Conservation (phyloP, 2,888 invertebrate species). For the Antheraea yamamai region DNA sequence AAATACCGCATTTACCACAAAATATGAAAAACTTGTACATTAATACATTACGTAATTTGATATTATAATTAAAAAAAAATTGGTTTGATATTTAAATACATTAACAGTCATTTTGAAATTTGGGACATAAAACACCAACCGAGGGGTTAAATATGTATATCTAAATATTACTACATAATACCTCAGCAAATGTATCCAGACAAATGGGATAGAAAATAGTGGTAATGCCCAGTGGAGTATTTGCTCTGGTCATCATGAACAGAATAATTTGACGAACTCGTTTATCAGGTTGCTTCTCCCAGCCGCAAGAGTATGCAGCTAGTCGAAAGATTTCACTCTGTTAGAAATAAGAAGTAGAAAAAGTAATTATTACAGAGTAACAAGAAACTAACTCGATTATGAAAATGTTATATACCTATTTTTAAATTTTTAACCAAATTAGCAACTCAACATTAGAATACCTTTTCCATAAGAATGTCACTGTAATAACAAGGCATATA, state of each 20-base stretch:
- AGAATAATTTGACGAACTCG: conserved; percentile 50
- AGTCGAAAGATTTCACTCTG: conserved; percentile 57
- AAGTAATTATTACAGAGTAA: not conserved
- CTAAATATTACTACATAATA: conserved; percentile 29
- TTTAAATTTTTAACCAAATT: not conserved
- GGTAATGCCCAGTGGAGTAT: conserved; percentile 51
- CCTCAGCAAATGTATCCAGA: conserved; percentile 62
- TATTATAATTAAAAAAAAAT: too few relatives aligned
- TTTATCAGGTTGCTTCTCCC: conserved; percentile 53
- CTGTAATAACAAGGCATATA: conserved; percentile 66
- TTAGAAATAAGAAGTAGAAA: conserved; percentile 18
- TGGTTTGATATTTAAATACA: too few relatives aligned
- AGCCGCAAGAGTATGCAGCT: conserved; percentile 60
- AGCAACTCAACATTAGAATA: conserved; percentile 29
- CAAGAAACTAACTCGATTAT: too few relatives aligned
- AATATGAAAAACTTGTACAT: too few relatives aligned
- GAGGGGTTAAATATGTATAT: too few relatives aligned
- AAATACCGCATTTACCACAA: too few relatives aligned
- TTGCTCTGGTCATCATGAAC: conserved; percentile 61
- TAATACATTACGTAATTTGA: too few relatives aligned
- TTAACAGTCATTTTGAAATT: too few relatives aligned
- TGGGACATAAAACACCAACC: too few relatives aligned
- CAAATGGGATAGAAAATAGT: conserved; percentile 61
- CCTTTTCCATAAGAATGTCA: conserved; percentile 63
- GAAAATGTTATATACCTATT: too few relatives aligned